phyloP scores from a whole-genome alignment of 2,797 vertebrate species.

The Mormyrus proboscirostris region DNA sequence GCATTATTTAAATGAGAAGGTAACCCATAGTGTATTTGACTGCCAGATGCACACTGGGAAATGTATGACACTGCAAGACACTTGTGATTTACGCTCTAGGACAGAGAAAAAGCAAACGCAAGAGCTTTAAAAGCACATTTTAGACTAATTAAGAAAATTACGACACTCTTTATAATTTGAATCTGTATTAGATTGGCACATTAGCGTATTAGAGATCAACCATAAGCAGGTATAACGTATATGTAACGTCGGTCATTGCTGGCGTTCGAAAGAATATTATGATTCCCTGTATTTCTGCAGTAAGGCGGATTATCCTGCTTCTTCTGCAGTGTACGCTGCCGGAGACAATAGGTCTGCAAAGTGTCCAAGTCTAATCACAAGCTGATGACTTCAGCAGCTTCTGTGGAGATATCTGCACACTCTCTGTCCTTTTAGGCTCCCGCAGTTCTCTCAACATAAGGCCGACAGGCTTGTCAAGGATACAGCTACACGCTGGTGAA shows the following conservation, averaged over 20 bases:
- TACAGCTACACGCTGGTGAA: not conserved
- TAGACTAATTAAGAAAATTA: not conserved
- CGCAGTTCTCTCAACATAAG: not conserved
- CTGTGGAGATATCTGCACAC: not conserved
- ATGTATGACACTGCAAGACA: not conserved
- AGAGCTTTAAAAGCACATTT: not conserved
- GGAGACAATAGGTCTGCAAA: not conserved
- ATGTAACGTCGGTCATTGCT: not conserved
- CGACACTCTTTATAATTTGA: not conserved
- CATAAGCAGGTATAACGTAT: not conserved
- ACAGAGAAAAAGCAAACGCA: not conserved
- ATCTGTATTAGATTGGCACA: not conserved
- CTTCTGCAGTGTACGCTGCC: not conserved
- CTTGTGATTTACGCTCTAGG: not conserved
- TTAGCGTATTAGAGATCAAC: not conserved
- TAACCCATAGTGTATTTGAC: not conserved
- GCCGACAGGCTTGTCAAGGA: not conserved
- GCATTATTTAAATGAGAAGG: not conserved
- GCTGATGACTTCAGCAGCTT: not conserved
- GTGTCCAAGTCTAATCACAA: not conserved
- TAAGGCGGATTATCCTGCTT: not conserved
- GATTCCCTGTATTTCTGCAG: not conserved
- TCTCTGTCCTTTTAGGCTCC: not conserved
- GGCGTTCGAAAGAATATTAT: not conserved
- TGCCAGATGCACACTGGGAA: not conserved